Evolutionary conservation across 1,140 invertebrate genomes (phyloP), one percentile per base, ranked within the genome.

Genomic region (Phthorimaea operculella): DNA sequence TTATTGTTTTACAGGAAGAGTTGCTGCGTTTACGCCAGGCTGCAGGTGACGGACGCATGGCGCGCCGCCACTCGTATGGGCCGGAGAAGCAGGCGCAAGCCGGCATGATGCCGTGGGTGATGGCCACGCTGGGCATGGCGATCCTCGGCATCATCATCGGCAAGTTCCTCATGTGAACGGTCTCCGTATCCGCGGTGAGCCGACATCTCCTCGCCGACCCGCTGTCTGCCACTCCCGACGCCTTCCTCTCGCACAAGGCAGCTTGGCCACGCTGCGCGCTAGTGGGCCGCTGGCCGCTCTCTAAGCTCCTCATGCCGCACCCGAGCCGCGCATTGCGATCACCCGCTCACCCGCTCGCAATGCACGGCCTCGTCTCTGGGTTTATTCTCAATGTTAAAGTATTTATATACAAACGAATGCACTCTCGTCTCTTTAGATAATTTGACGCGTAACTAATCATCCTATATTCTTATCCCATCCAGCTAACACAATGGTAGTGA

Each of bases 171-270:
- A 88, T 89, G 81, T 88, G 87, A 88, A 87, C 74, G 64, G 53
- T 51, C 59, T 21, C 45, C 16, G 33, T 9, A 10, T 11, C 49
- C 64, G 68, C 73, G 68, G 62, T 63, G 59, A 72, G 58, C 59
- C 66, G 65, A 66, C 68, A 62, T 56, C 71, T 65, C 68, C 69
- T 67, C 69, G 65, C 69, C 59, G 55, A 72, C 62, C 68, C 70
- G 70, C 78, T 70, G 68, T 70, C 68, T 60, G 71, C 68, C 67
- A 72, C 72, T 73, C 68, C 70, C 76, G 54, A 69, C 61, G 68
- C 68, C 76, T 81, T 49, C 76, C 93, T 91, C 91, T 69, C 85
- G 94, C 60, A 92, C 91, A 60, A 90, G 91, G 81, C 86, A 94
- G 64, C 84, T 94, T 66, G 33, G 58, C 68, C 42, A 52, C 21